These are phyloP conservation scores for Anniella stebbinsi DNA, from an alignment of 2,797 vertebrate species.

Conservation along the genomic window DNA sequence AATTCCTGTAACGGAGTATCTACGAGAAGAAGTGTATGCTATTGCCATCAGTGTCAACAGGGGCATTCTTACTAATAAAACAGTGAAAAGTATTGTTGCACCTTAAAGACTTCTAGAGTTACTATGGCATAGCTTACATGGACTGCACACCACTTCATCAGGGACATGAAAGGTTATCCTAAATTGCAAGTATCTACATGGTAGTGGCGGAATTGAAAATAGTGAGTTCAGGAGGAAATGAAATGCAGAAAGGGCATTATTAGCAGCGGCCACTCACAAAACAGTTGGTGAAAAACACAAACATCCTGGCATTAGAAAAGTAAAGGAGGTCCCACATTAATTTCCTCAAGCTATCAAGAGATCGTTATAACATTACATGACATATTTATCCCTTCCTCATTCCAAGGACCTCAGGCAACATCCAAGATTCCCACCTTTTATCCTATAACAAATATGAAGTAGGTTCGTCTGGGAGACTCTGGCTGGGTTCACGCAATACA, in stretches of 20 bases:
- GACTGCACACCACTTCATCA: not conserved
- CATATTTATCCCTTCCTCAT: not conserved
- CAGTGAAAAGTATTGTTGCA: not conserved
- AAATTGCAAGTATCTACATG: not conserved
- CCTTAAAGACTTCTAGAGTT: not conserved
- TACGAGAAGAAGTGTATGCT: not conserved
- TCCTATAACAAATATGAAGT: not conserved
- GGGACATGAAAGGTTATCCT: not conserved
- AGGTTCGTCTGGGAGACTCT: not conserved
- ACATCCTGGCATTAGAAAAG: not conserved
- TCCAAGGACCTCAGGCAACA: not conserved
- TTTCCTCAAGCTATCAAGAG: not conserved
- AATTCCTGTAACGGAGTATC: not conserved
- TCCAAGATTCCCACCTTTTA: not conserved
- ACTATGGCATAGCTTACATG: not conserved
- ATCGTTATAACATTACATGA: not conserved
- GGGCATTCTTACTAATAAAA: not conserved
- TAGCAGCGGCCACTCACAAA: not conserved
- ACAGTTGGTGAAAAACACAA: not conserved
- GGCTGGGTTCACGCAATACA: too few relatives aligned
- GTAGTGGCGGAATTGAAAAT: too few relatives aligned
- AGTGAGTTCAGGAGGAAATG: too few relatives aligned
- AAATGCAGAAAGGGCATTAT: not conserved
- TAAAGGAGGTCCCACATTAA: not conserved
- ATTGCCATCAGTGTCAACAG: not conserved